Percentiles rank a stretch among this genome's conserved stretches.
These are phyloP conservation scores for Heteractis magnifica DNA, from an alignment of 92 coral and sea anemone genomes.

Conservation along the genomic window DNA sequence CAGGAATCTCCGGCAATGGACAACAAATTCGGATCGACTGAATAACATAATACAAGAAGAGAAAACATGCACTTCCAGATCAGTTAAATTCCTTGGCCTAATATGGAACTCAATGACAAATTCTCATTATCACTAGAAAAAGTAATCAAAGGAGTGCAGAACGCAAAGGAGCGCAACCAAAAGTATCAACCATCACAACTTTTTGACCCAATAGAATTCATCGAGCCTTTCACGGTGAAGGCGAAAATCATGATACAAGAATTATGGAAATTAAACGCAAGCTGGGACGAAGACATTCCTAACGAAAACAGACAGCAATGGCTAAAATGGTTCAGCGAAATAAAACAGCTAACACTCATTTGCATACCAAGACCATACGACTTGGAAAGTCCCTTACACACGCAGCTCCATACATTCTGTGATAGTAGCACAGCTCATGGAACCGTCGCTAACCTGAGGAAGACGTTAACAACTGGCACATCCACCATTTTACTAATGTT, in stretches of 20 bases:
- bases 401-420: constrained; percentile 35
- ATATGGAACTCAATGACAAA: constrained; percentile 30
- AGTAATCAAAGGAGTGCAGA: constrained; percentile 33
- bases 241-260: constrained; percentile 5
- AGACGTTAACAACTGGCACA: not conserved
- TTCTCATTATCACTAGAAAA: constrained; percentile 33
- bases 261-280: not conserved
- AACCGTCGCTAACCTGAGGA: constrained; percentile 25
- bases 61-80: constrained; percentile 13
- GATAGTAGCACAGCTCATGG: constrained; percentile 37
- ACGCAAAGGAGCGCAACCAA: constrained; percentile 26
- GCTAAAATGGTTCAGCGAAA: not conserved
- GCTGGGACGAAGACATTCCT: constrained; percentile 3
- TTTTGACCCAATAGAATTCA: not conserved
- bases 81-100: constrained; percentile 31
- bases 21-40: constrained; percentile 30
- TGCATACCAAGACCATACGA: not conserved
- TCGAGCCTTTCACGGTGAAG: not conserved
- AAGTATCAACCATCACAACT: constrained; percentile 35
- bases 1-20: constrained; percentile 50
- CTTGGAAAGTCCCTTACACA: not conserved
- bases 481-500: constrained; percentile 10
- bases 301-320: not conserved
- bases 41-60: constrained; percentile 31
- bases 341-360: not conserved